Evolutionary conservation across 1,140 invertebrate genomes (phyloP).

Genomic region (Reticulitermes speratus): DNA sequence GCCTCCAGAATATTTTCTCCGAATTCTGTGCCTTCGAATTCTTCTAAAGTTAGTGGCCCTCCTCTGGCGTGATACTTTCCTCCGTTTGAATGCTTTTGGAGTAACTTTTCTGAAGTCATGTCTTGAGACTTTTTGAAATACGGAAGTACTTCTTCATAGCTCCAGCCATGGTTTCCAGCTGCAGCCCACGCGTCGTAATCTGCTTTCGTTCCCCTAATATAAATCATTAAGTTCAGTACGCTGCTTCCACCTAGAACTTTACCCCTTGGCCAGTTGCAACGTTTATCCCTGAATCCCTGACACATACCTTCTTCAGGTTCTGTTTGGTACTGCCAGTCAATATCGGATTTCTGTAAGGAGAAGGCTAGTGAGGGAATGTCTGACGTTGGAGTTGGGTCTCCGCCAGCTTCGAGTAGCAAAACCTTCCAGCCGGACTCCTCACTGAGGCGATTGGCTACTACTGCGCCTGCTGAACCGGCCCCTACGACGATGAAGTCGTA

Average conservation of each 20-base stretch:
- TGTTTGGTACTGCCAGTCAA: constrained; percentile 57
- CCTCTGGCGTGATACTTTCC: background rate
- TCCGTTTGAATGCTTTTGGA: constrained; percentile 38
- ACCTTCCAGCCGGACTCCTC: constrained; percentile 64
- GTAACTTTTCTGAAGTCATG: constrained; percentile 25
- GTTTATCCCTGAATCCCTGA: constrained; percentile 42
- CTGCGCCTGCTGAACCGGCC: constrained; percentile 55
- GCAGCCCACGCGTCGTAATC: constrained; percentile 63
- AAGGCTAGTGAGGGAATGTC: constrained; percentile 50
- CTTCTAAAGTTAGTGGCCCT: background rate
- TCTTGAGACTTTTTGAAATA: constrained; percentile 49
- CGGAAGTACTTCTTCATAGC: constrained; percentile 51
- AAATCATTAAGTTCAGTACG: constrained; percentile 66
- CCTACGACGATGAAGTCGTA: constrained; percentile 47
- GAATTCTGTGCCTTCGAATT: constrained; percentile 37
- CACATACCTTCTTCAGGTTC: constrained; percentile 50
- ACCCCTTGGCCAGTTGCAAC: constrained; percentile 61
- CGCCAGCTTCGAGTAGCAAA: constrained; percentile 78
- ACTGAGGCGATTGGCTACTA: constrained; percentile 53
- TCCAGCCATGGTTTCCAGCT: constrained; percentile 58
- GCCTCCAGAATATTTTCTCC: constrained; percentile 44
- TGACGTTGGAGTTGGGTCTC: constrained; percentile 76
- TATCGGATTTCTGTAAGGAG: constrained; percentile 42
- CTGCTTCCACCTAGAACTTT: constrained; percentile 77
- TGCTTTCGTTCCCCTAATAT: constrained; percentile 60